These are phyloP conservation scores for Columba livia DNA, from an alignment of 2,113 vertebrate species.

Conservation along the genomic window DNA sequence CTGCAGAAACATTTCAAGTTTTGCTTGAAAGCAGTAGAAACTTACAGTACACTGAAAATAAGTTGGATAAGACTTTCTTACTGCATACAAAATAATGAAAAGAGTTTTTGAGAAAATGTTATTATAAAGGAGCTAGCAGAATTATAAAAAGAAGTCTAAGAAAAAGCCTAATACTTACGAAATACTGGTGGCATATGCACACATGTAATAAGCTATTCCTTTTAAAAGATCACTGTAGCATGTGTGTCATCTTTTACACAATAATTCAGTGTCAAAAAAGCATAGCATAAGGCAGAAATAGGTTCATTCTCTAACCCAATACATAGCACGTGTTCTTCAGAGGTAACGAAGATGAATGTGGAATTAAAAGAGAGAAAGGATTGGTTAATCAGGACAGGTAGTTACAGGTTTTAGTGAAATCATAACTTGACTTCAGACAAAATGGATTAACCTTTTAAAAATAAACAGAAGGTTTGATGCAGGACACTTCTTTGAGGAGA, in stretches of 20 bases:
- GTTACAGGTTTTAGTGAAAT: neutral
- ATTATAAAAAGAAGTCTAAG: neutral
- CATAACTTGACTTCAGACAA: neutral
- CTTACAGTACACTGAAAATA: neutral
- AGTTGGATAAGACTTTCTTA: neutral
- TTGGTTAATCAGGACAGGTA: neutral
- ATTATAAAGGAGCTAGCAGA: neutral
- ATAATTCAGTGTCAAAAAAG: neutral
- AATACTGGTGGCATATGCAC: neutral
- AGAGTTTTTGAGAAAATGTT: neutral
- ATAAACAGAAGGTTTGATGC: neutral
- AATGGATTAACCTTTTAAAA: neutral
- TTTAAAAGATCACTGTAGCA: neutral
- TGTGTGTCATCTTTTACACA: neutral
- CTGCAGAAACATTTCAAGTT: neutral
- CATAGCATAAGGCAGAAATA: neutral
- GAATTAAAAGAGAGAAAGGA: neutral
- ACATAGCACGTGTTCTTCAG: neutral
- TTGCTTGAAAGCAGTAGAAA: neutral
- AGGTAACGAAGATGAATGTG: neutral
- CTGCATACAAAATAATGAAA: neutral
- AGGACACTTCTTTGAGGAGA: neutral
- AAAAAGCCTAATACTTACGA: neutral
- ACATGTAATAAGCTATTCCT: neutral
- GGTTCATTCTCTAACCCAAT: neutral